Evolutionary conservation across 2,113 vertebrate genomes (phyloP).

Genomic region (Strix aluco): DNA sequence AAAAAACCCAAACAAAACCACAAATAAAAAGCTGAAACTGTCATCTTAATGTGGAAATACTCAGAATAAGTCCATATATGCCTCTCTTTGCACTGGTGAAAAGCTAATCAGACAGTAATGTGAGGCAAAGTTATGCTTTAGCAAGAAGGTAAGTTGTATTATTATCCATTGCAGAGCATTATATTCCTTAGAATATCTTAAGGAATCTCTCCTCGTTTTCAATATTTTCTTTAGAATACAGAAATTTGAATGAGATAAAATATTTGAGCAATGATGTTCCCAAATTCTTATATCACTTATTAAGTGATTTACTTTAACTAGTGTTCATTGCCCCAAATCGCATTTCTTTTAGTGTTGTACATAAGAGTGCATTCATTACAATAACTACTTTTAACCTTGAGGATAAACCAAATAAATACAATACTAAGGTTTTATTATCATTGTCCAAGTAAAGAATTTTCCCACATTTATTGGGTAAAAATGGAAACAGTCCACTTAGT

Average conservation of each 20-base stretch:
- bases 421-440: neutral
- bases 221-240: neutral
- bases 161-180: neutral
- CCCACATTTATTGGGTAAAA: neutral
- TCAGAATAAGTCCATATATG: neutral
- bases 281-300: neutral
- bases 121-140: neutral
- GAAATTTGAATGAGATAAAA: neutral
- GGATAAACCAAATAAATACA: neutral
- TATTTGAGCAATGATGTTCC: neutral
- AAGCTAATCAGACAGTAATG: neutral
- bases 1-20: neutral
- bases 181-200: neutral
- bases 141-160: neutral
- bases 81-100: neutral
- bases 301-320: neutral
- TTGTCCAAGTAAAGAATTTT: neutral
- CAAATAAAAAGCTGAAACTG: neutral
- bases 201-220: neutral
- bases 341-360: neutral
- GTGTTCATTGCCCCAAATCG: neutral
- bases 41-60: neutral
- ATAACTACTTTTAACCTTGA: neutral
- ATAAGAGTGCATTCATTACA: neutral
- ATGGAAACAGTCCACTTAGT: neutral